phyloP scores from a whole-genome alignment of 2,113 vertebrate genomes.

The Cryptotis parvus region DNA sequence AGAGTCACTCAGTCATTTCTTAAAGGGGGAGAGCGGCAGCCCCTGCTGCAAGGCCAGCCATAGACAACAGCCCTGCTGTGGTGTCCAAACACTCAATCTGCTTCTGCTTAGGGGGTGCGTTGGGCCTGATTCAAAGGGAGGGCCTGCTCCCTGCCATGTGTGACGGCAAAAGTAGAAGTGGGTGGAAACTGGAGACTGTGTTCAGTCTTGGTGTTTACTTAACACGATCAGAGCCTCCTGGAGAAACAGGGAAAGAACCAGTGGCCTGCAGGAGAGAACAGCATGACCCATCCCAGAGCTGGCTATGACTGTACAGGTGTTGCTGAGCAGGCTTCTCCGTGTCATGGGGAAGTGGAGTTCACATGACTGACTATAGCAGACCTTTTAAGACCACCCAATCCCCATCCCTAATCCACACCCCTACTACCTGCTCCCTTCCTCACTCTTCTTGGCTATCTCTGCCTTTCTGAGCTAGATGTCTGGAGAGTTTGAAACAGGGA shows the following conservation, averaged over 20 bases:
- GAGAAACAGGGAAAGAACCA: neutral
- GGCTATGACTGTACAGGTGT: neutral
- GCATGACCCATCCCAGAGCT: rapidly evolving
- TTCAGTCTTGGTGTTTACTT: slow-evolving; percentile 41
- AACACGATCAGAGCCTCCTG: neutral
- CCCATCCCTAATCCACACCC: neutral
- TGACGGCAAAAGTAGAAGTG: slow-evolving; percentile 49
- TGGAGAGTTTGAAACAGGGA: neutral
- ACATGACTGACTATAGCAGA: neutral
- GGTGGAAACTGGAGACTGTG: slow-evolving; percentile 38
- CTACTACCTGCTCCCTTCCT: rapidly evolving
- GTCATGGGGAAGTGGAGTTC: neutral
- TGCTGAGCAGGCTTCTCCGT: neutral
- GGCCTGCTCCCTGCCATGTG: neutral
- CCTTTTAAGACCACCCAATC: slow-evolving; percentile 10
- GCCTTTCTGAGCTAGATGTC: neutral
- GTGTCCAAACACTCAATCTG: neutral
- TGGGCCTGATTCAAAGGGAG: slow-evolving; percentile 24
- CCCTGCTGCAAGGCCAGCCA: slow-evolving; percentile 28
- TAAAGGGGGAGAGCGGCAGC: slow-evolving; percentile 67
- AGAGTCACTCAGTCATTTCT: slow-evolving; percentile 71
- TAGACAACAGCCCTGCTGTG: slow-evolving; percentile 13
- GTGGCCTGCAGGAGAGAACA: neutral
- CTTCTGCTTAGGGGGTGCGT: slow-evolving; percentile 24
- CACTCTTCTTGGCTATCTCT: neutral